Base-by-base conservation (phyloP, 1,140 invertebrate species). In the Habropoda laboriosa region DNA sequence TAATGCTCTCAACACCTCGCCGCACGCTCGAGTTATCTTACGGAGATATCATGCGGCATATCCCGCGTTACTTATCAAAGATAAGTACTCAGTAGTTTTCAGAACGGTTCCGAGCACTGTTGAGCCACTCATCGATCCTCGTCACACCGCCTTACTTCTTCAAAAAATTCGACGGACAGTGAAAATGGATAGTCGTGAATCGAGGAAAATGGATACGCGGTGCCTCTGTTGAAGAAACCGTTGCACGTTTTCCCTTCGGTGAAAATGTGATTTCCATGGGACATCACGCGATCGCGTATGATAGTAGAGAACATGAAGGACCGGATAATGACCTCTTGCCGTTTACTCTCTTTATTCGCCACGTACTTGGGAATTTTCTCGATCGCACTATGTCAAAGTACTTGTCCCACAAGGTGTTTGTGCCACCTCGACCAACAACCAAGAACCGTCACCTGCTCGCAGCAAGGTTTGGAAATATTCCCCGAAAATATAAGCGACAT, bases 31-130 rank as follows among this genome's bases (percentile, higher is more conserved):
- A 64, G 63, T 86, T 87, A 86, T 87, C 85, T 86, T 63, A 76
- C 61, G 18, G 74, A 87, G 86, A 87, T 87, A 87, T 84, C 86
- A 47, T 49, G 55, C 53, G 55, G 60, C 70, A 76, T 86, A 67
- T 75, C 73, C 66, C 61, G 38, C 74, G 81, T 84, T 86, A 86
- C 85, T 86, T 88, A 88, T 83, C 86, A 83, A 66, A 88, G 86
- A 88, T 88, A 88, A 85, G 86, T 79, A 51, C 83, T 81, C 80
- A 81, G 86, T 86, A 78, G 83, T 85, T 82, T 86, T 77, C 66
- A 80, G 74, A 49, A 60, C 64, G 3, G 78, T 68, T 78, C 68
- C 12, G 35, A 32, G 83, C 45, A 73, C 70, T 57, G 80, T 72
- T 42, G 32, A 57, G 21, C 68, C 78, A 24, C n/a, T 64, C 70